phyloP scores from a whole-genome alignment of 2,888 invertebrate genomes.

The Eupsilia transversa region DNA sequence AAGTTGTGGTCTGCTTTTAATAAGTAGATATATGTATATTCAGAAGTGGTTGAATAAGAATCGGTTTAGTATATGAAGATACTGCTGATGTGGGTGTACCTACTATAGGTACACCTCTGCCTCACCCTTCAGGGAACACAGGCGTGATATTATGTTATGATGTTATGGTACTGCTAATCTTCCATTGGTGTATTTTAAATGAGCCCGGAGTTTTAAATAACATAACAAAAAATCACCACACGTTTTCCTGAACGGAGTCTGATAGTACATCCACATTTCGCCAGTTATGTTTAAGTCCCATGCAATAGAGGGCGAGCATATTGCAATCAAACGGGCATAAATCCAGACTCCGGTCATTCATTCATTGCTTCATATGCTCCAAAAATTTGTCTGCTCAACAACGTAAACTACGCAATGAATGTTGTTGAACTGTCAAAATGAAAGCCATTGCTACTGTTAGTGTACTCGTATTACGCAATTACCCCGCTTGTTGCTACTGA shows the following conservation, averaged over 20 bases:
- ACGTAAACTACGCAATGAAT: no score
- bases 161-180: neutral
- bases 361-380: no score
- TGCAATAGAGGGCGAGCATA: neutral
- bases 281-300: neutral
- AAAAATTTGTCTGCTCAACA: no score
- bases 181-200: neutral
- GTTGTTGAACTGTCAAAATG: no score
- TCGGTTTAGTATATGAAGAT: neutral
- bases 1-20: neutral
- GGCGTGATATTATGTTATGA: no score
- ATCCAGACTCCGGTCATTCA: neutral
- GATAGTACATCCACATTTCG: neutral
- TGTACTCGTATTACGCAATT: no score
- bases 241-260: no score
- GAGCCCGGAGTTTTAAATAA: neutral
- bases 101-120: no score
- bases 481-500: no score
- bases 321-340: neutral
- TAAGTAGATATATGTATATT: neutral
- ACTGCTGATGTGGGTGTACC: no score
- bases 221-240: neutral
- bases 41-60: neutral
- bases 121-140: no score
- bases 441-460: no score